Base-by-base conservation (phyloP, 2,888 invertebrate species). In the Drosophila cyrtoloma region DNA sequence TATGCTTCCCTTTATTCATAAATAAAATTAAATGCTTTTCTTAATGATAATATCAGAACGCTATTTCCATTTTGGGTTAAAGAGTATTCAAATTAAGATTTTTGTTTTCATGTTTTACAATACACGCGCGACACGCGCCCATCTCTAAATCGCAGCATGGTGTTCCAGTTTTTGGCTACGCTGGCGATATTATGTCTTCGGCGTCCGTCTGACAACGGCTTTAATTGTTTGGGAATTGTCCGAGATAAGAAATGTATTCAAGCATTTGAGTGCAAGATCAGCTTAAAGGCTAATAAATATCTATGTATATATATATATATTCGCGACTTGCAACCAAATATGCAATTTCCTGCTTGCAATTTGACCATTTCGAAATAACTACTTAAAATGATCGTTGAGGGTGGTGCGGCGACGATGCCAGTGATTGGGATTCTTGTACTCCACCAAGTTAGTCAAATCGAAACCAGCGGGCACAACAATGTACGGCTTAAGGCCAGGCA, bases 151-250 rank as follows among this genome's bases (percentile, higher is more conserved):
- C 12, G 26, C 35, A 32, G 53, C 37, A 10, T 62, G 42, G 14
- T n/a, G 57, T 37, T 62, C 56, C 44, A 64, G 63, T 51, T 64
- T 66, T 80, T 75, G 74, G 73, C 88, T 62, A 79, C 82, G 88
- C 69, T 82, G 90, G 89, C 80, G 79, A 71, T 90, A 84, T 90
- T 89, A 77, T 81, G 90, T 86, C 83, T 83, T 84, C 75, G 78
- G 63, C 66, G 32, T n/a, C 55, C 26, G 73, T 73, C 47, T 86
- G 91, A 90, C 89, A 86, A 82, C 71, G 75, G 68, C 72, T 78
- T 82, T 74, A 73, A 72, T 79, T 79, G 65, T 71, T 78, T 61
- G 30, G 58, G 30, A 60, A 51, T 55, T 59, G 57, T 47, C 42
- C 39, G 9, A 62, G 66, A 61, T 70, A 64, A 32, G 70, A 71